phyloP scores from a whole-genome alignment of 2,113 vertebrate species.

The Galbula dea region DNA sequence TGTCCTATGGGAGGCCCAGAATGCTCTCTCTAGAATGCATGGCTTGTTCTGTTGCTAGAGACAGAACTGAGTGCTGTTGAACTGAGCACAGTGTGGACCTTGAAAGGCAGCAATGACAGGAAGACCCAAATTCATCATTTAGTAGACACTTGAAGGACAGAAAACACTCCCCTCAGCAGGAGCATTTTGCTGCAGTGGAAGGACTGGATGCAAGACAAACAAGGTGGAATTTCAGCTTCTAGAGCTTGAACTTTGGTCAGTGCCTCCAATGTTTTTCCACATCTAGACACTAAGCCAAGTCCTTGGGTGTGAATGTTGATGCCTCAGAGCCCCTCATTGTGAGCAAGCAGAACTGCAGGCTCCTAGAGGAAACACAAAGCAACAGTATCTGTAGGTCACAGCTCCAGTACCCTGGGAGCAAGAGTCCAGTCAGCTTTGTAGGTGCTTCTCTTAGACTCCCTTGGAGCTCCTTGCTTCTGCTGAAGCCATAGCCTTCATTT shows the following conservation, averaged over 20 bases:
- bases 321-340: background rate
- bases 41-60: background rate
- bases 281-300: background rate
- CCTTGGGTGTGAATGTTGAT: background rate
- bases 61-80: background rate
- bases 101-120: background rate
- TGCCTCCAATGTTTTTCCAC: background rate
- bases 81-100: background rate
- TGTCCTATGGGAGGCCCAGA: background rate
- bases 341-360: background rate
- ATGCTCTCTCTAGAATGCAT: background rate
- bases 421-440: background rate
- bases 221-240: background rate
- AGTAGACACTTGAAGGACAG: background rate
- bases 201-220: background rate
- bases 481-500: background rate
- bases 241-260: background rate
- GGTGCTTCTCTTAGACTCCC: background rate
- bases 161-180: background rate
- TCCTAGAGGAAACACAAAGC: background rate
- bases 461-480: slow-evolving; percentile 26
- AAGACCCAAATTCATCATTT: background rate
- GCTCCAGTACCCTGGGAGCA: background rate
- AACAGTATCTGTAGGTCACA: background rate
- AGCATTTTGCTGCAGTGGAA: background rate